Percentiles rank a stretch among this genome's conserved stretches.
These are phyloP conservation scores for Aegypius monachus DNA, from an alignment of 2,113 vertebrate species.

Conservation along the genomic window DNA sequence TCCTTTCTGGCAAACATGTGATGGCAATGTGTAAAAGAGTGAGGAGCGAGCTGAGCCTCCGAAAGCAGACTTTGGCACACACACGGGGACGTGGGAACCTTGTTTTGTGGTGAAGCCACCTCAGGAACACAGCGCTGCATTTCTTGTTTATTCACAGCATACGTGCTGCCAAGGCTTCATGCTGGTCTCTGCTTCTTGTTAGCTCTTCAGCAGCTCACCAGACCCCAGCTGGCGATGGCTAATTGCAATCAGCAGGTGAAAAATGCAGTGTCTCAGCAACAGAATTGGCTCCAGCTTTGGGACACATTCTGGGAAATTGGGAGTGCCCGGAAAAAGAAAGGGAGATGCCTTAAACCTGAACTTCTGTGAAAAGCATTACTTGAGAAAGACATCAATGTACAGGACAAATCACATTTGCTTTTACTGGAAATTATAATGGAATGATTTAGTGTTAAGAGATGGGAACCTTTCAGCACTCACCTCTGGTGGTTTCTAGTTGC, in stretches of 20 bases:
- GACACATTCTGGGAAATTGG: slow-evolving; percentile 41
- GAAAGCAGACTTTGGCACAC: neutral
- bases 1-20: neutral
- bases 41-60: neutral
- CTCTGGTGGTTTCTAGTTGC: neutral
- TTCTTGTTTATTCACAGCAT: slow-evolving; percentile 46
- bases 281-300: slow-evolving; percentile 41
- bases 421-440: slow-evolving; percentile 43
- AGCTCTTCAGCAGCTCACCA: slow-evolving; percentile 67
- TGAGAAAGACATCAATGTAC: slow-evolving; percentile 29
- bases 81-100: neutral
- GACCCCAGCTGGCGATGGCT: slow-evolving; percentile 58
- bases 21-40: neutral
- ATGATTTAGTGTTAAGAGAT: slow-evolving; percentile 17
- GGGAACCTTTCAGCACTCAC: neutral
- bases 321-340: slow-evolving; percentile 24
- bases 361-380: slow-evolving; percentile 47
- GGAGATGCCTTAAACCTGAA: slow-evolving; percentile 52
- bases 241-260: slow-evolving; percentile 74
- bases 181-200: slow-evolving; percentile 61
- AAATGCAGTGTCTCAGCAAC: slow-evolving; percentile 63
- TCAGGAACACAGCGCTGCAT: neutral
- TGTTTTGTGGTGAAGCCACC: neutral
- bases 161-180: neutral
- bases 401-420: neutral